These are phyloP conservation scores for Ectemnius continuus DNA, from an alignment of 2,888 invertebrate species.

Conservation along the genomic window DNA sequence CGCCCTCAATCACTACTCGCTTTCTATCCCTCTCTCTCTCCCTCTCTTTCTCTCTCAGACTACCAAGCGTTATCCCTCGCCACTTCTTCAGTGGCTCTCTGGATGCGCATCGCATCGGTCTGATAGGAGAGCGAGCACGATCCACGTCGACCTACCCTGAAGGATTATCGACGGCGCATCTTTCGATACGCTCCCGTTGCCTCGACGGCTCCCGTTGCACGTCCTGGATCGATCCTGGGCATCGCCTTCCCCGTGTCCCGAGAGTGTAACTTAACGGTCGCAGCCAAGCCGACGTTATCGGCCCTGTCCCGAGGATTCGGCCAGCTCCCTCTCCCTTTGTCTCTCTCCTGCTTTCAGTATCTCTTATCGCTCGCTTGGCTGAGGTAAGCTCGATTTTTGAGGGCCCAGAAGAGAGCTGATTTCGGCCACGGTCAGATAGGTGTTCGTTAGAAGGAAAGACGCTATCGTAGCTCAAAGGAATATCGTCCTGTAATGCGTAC, in stretches of 20 bases:
- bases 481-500: too few species aligned
- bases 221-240: slow-evolving; percentile 58
- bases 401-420: not conserved
- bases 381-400: not conserved
- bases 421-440: not conserved
- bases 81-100: not conserved
- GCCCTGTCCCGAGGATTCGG: slow-evolving; percentile 17
- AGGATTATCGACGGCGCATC: slow-evolving; percentile 65
- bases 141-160: slow-evolving; percentile 60
- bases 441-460: too few species aligned
- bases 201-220: slow-evolving; percentile 60
- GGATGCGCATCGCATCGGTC: slow-evolving; percentile 38
- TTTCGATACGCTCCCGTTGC: slow-evolving; percentile 66
- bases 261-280: slow-evolving; percentile 45
- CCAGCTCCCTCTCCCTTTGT: not conserved
- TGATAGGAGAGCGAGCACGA: slow-evolving; percentile 58
- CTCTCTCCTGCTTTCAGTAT: not conserved
- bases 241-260: slow-evolving; percentile 29
- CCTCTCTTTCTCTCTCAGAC: slow-evolving; percentile 22
- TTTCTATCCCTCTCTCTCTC: slow-evolving; percentile 31
- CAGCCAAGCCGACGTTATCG: slow-evolving; percentile 22
- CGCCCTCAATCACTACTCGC: slow-evolving; percentile 5
- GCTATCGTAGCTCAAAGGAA: too few species aligned
- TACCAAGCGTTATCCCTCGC: slow-evolving; percentile 38
- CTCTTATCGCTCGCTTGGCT: not conserved